Evolutionary conservation across 2,113 vertebrate species (phyloP).

Genomic region (Caracal caracal): DNA sequence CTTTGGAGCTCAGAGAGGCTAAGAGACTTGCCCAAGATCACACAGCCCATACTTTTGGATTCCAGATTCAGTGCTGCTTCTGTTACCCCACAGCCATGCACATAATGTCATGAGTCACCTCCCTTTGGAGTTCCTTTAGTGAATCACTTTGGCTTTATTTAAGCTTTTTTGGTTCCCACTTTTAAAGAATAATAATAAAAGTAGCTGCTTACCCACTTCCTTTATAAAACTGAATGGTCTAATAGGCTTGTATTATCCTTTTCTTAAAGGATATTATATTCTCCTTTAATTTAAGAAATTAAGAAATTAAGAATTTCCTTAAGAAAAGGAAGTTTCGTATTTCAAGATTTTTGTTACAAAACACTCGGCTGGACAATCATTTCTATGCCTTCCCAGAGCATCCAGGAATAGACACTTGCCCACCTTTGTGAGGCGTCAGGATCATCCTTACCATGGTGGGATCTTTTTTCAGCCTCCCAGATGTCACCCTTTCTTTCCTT

Average conservation of each 20-base stretch:
- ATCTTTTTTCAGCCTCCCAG: not conserved
- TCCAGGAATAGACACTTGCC: not conserved
- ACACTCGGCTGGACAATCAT: too few relatives aligned
- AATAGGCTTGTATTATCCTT: not conserved
- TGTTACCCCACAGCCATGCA: not conserved
- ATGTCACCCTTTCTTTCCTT: not conserved
- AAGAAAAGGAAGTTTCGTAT: not conserved
- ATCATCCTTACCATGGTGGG: rapidly evolving
- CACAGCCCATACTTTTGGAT: not conserved
- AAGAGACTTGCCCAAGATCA: not conserved
- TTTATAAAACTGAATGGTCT: not conserved
- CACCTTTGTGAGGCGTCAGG: rapidly evolving
- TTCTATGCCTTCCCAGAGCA: not conserved
- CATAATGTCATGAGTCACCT: not conserved
- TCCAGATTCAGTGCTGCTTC: not conserved
- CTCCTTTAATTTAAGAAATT: too few relatives aligned
- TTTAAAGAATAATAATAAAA: not conserved
- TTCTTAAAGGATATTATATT: too few relatives aligned
- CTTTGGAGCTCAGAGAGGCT: not conserved
- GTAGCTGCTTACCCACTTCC: not conserved
- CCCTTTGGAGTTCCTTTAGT: not conserved
- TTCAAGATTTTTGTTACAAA: not conserved
- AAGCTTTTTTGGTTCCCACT: not conserved
- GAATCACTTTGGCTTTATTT: not conserved
- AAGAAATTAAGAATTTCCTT: too few relatives aligned